A percentile compares a stretch with the other conserved stretches of the same genome.
These are phyloP conservation scores for Pachydiplax longipennis DNA, from an alignment of 2,888 invertebrate genomes.

Conservation along the genomic window DNA sequence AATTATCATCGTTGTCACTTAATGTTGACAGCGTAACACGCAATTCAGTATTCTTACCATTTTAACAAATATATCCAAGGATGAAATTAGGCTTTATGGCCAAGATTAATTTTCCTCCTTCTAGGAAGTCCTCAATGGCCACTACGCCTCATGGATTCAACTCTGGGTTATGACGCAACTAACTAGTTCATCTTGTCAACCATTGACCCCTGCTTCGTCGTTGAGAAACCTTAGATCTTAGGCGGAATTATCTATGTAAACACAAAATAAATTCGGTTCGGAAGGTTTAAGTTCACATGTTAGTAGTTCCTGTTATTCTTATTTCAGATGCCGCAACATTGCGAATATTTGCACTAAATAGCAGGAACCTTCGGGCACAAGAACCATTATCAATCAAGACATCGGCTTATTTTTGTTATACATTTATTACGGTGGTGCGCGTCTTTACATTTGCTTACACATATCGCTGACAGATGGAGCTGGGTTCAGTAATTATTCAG, in stretches of 20 bases:
- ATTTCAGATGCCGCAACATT: neutral
- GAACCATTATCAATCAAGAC: constrained; percentile 36
- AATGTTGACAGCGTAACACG: neutral
- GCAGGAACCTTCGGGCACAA: constrained; percentile 3
- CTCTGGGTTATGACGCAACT: constrained; percentile 43
- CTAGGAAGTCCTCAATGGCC: constrained; percentile 25
- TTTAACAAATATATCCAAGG: constrained; percentile 8
- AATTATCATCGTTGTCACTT: neutral
- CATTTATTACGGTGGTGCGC: constrained; percentile 42
- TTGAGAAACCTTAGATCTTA: constrained; percentile 18
- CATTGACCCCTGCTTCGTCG: constrained; percentile 36
- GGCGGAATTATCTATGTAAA: constrained; percentile 22
- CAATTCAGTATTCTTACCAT: neutral
- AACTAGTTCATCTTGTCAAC: constrained; percentile 45
- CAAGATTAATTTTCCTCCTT: neutral
- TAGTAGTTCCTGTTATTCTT: neutral
- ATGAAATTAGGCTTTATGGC: neutral
- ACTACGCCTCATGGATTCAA: constrained; percentile 35
- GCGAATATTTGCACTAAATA: neutral
- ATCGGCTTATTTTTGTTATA: constrained; percentile 33
- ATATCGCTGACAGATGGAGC: constrained; percentile 41
- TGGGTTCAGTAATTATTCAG: constrained; percentile 36
- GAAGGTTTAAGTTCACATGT: neutral
- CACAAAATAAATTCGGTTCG: constrained; percentile 9
- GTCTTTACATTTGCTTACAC: constrained; percentile 27